Conservation (phyloP, 92 coral and sea anemone species). For the Epizoanthus stellaris region DNA sequence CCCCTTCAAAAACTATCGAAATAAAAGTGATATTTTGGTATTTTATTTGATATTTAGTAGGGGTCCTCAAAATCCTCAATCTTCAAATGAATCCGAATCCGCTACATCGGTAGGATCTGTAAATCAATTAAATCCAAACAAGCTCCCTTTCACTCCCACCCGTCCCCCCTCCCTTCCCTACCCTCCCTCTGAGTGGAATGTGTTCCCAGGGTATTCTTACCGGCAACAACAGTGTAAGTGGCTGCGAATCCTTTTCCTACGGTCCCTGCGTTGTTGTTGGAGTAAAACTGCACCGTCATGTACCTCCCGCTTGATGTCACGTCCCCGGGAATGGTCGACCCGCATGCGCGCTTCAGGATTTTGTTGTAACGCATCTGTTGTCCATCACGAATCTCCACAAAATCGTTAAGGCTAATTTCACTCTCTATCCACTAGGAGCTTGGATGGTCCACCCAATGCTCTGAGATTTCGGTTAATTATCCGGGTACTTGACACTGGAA, state of each 20-base stretch:
- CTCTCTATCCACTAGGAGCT: neutral
- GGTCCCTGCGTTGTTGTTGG: neutral
- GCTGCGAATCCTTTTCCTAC: neutral
- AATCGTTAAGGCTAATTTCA: neutral
- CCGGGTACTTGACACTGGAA: neutral
- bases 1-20: too few species aligned
- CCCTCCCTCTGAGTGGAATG: too few species aligned
- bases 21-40: too few species aligned
- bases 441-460: neutral
- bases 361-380: neutral
- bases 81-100: too few species aligned
- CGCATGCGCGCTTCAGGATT: conserved; percentile 3
- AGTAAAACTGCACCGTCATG: conserved; percentile 17
- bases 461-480: neutral
- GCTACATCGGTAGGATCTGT: too few species aligned
- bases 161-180: too few species aligned
- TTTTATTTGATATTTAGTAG: too few species aligned
- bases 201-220: neutral
- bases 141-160: too few species aligned
- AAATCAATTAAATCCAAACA: too few species aligned
- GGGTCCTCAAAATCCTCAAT: too few species aligned
- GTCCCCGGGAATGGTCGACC: neutral
- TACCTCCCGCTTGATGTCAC: conserved; percentile 10
- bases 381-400: neutral
- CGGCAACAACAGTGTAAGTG: neutral